A percentile compares a stretch with the other conserved stretches of the same genome.
Evolutionary conservation across 2,113 vertebrate species (phyloP).

Genomic region (Pelodiscus sinensis): DNA sequence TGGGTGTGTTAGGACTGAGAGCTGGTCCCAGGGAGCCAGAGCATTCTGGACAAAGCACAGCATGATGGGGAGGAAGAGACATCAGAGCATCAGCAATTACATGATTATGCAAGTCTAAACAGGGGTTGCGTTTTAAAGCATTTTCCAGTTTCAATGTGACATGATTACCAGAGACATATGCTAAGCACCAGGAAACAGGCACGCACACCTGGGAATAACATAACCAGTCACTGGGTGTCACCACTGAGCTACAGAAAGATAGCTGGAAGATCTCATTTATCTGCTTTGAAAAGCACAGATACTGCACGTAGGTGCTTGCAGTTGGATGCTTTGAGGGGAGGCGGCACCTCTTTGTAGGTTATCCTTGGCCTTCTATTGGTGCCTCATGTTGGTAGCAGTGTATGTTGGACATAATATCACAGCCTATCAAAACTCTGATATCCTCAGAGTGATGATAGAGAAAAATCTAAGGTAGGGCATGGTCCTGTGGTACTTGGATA

Average conservation of each 20-base stretch:
- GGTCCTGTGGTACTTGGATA: background rate
- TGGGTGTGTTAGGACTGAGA: background rate
- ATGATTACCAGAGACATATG: slow-evolving; percentile 46
- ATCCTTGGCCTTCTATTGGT: background rate
- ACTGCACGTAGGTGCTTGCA: slow-evolving; percentile 14
- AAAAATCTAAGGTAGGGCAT: fast-evolving
- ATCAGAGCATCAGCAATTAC: slow-evolving; percentile 67
- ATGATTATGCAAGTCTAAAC: slow-evolving; percentile 73
- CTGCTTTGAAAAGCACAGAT: slow-evolving; percentile 11
- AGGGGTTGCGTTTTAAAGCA: slow-evolving; percentile 68
- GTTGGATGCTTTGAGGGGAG: background rate
- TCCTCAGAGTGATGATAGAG: background rate
- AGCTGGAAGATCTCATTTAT: slow-evolving; percentile 14
- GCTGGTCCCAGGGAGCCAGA: fast-evolving
- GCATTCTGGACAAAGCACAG: slow-evolving; percentile 23
- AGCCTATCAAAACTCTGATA: too few species aligned
- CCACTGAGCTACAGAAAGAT: slow-evolving; percentile 81
- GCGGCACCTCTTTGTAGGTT: background rate
- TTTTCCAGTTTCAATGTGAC: slow-evolving; percentile 54
- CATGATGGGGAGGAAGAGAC: slow-evolving; percentile 32
- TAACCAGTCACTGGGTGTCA: slow-evolving; percentile 83
- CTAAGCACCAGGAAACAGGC: slow-evolving; percentile 23
- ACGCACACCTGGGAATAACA: slow-evolving; percentile 71
- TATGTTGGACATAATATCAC: background rate
- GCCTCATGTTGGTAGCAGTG: fast-evolving